Evolutionary conservation across 1,140 invertebrate species (phyloP), one percentile per base, ranked within the genome.

Genomic region (Drosophila neocordata): DNA sequence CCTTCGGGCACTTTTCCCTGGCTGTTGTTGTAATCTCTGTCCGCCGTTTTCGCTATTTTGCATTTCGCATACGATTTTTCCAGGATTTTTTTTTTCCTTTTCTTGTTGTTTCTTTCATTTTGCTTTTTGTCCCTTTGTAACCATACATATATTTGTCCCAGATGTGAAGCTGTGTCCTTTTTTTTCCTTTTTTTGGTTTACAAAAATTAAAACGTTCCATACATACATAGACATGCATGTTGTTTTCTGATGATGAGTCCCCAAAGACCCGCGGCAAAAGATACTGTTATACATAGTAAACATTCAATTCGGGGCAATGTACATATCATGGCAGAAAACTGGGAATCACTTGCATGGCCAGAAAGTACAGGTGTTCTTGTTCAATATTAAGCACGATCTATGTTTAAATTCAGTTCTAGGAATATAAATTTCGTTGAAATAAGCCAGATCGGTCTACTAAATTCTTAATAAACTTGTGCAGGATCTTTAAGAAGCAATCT

Each of bases 21-120:
- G 41, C 41, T 48, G 65, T 78, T 79, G 82, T 87, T 79, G 82
- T 87, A 87, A 87, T 87, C 82, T 87, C 83, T 73, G 68, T 71
- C 65, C 74, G 82, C 82, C 82, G 82, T 73, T 88, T 78, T 48
- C 41, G 79, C 74, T 71, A 72, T 87, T 82, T 82, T 69, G 63
- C 74, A 51, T 81, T 84, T 84, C 70, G 77, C 66, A 44, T 76
- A 65, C 67, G 78, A 66, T 79, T 80, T 70, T 48, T 48, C 13
- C 41, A 13, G 13, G 15, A 15, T 18, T 44, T 8, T 8, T 20
- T 11, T 48, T 48, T 55, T 37, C 65, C 67, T 63, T 31, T 31
- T 31, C 27, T 41, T 37, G 24, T 41, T 37, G 24, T 57, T 22
- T 9, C 51, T 15, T 9, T 22, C 24, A 15, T 57, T 9, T 44